These are phyloP conservation scores for Cladorhizidae sp. DNA, from an alignment of 37 sponge, comb jelly and placozoan species.

Conservation along the genomic window DNA sequence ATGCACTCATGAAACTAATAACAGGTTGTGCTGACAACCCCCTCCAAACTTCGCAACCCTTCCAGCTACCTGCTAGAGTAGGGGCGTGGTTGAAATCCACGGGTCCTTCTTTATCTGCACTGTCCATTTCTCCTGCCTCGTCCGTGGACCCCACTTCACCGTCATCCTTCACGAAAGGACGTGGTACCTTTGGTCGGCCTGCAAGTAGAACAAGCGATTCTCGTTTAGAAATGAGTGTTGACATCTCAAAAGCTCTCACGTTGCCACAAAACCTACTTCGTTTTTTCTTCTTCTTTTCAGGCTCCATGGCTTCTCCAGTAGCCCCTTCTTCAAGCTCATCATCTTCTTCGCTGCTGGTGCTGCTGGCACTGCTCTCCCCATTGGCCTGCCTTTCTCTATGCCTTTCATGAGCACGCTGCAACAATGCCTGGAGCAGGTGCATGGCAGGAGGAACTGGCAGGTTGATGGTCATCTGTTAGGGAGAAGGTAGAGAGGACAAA, in stretches of 20 bases:
- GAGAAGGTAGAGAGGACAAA: neutral
- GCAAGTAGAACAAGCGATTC: neutral
- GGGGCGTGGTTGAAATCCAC: slow-evolving; percentile 15
- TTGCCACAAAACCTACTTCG: neutral
- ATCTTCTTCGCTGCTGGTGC: neutral
- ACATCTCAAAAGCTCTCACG: too few relatives aligned
- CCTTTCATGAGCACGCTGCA: slow-evolving; percentile 7
- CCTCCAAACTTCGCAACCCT: too few relatives aligned
- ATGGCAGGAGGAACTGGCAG: slow-evolving; percentile 48
- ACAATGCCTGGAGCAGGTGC: slow-evolving; percentile 27
- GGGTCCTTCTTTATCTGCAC: slow-evolving; percentile 23
- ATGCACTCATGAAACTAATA: too few relatives aligned
- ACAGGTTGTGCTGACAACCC: too few relatives aligned
- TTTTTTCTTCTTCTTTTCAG: neutral
- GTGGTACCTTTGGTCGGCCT: neutral
- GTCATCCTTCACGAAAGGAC: slow-evolving; percentile 16
- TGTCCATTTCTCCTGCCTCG: slow-evolving; percentile 45
- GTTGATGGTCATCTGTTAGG: slow-evolving; percentile 33
- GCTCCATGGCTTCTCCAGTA: neutral
- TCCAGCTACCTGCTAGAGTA: neutral
- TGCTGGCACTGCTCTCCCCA: neutral
- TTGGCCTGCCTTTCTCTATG: neutral
- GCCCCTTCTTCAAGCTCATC: slow-evolving; percentile 2
- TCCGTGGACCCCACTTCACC: slow-evolving; percentile 27
- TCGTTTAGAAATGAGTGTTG: too few relatives aligned